phyloP scores from a whole-genome alignment of 2,113 vertebrate genomes.

The Corapipo altera region DNA sequence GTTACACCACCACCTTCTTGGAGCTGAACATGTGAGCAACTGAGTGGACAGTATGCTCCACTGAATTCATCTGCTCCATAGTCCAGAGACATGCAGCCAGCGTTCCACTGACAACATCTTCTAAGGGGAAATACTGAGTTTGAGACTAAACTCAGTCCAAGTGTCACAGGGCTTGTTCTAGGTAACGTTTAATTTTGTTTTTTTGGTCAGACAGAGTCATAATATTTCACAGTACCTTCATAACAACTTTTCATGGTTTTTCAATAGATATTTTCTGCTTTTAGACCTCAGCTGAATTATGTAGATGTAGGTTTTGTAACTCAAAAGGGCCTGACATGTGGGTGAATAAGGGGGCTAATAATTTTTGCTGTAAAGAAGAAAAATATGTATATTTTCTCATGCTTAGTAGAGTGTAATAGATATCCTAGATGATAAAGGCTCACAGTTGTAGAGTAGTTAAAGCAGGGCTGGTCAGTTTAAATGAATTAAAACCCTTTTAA shows the following conservation, averaged over 20 bases:
- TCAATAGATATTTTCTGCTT: neutral
- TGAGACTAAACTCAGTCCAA: neutral
- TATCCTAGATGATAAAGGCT: conserved; percentile 32
- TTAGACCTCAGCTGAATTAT: conserved; percentile 11
- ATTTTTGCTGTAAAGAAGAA: conserved; percentile 27
- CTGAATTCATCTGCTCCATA: neutral
- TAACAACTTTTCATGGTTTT: neutral
- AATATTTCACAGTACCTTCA: neutral
- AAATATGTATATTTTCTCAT: conserved; percentile 30
- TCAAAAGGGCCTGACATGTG: neutral
- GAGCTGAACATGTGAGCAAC: neutral
- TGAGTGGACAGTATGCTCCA: fast-evolving
- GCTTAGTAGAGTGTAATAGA: neutral
- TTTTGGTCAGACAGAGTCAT: neutral
- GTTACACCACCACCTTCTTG: neutral
- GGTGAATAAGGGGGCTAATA: neutral
- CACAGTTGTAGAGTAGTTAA: neutral
- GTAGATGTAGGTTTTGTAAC: neutral
- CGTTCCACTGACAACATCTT: neutral
- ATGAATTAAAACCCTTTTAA: conserved; percentile 48
- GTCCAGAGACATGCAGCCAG: neutral
- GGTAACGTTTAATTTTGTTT: neutral
- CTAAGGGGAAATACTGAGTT: neutral
- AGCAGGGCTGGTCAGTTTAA: conserved; percentile 36
- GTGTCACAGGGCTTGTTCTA: neutral